These are phyloP conservation scores for Caenorhabditis macrosperma DNA, from an alignment of 2,888 invertebrate genomes.

Conservation along the genomic window DNA sequence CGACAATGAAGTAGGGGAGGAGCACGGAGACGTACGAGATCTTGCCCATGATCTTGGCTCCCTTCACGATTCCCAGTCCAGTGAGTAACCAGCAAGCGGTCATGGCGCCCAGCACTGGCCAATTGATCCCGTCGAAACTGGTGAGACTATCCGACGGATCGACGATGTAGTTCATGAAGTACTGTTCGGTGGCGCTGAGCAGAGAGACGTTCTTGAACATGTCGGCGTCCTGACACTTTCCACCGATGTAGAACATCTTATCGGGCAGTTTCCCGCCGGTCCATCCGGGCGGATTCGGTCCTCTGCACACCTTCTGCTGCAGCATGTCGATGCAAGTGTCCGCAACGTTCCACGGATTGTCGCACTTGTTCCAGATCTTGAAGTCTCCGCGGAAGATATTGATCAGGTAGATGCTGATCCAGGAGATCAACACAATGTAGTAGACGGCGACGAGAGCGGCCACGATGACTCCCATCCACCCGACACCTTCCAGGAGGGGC, in stretches of 20 bases:
- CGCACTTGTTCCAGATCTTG: slow-evolving; percentile 47
- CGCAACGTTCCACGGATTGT: slow-evolving; percentile 57
- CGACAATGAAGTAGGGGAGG: slow-evolving; percentile 60
- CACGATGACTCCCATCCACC: slow-evolving; percentile 93
- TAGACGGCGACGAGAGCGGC: slow-evolving; percentile 85
- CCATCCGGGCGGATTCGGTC: slow-evolving; percentile 3
- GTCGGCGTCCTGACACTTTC: slow-evolving; percentile 16
- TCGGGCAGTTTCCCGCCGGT: neutral
- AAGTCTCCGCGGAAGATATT: slow-evolving; percentile 46
- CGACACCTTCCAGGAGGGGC: slow-evolving; percentile 84
- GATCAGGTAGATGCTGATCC: slow-evolving; percentile 70
- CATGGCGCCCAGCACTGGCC: slow-evolving; percentile 42
- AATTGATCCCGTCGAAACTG: slow-evolving; percentile 67
- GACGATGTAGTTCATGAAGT: slow-evolving; percentile 61
- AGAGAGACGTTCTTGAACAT: neutral
- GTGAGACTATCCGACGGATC: slow-evolving; percentile 59
- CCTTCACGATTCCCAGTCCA: neutral
- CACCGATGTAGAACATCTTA: slow-evolving; percentile 34
- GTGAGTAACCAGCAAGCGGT: slow-evolving; percentile 15
- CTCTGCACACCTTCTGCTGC: slow-evolving; percentile 6
- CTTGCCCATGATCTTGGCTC: slow-evolving; percentile 32
- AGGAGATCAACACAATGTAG: slow-evolving; percentile 76
- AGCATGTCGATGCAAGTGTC: slow-evolving; percentile 13
- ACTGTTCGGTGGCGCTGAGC: slow-evolving; percentile 36
- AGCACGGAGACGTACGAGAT: slow-evolving; percentile 53